Conservation (phyloP, 2,888 invertebrate genomes). For the Chalcis sispes region DNA sequence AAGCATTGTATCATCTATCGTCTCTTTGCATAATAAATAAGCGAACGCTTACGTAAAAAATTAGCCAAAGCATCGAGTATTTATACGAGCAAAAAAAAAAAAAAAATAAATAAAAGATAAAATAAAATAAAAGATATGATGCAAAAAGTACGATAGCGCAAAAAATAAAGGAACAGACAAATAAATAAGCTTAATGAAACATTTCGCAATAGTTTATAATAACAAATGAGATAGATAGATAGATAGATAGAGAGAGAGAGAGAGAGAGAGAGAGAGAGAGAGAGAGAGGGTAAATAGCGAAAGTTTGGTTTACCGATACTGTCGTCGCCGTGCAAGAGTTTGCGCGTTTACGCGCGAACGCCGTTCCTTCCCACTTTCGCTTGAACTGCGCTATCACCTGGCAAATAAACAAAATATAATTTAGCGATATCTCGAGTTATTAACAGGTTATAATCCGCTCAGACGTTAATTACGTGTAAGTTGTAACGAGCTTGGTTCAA, state of each 20-base stretch:
- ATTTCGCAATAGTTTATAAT: neutral
- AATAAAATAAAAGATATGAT: neutral
- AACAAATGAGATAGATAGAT: no score
- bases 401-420: neutral
- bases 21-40: neutral
- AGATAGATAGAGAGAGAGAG: no score
- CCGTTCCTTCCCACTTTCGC: conserved; percentile 86
- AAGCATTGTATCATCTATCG: neutral
- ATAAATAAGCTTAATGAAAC: neutral
- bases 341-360: conserved; percentile 84
- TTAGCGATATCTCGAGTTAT: neutral
- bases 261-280: conserved; percentile 9
- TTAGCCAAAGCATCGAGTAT: neutral
- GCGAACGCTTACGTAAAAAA: no score
- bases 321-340: conserved; percentile 92
- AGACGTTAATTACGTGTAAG: no score
- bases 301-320: conserved; percentile 86
- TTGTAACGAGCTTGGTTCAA: no score
- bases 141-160: conserved; percentile 2
- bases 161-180: neutral
- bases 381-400: conserved; percentile 88
- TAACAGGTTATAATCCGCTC: neutral
- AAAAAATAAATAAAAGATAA: neutral
- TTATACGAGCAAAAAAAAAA: neutral
- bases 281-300: conserved; percentile 3